Evolutionary conservation across 1,140 invertebrate genomes (phyloP), one percentile per base, ranked within the genome.

Genomic region (Microplitis demolitor): DNA sequence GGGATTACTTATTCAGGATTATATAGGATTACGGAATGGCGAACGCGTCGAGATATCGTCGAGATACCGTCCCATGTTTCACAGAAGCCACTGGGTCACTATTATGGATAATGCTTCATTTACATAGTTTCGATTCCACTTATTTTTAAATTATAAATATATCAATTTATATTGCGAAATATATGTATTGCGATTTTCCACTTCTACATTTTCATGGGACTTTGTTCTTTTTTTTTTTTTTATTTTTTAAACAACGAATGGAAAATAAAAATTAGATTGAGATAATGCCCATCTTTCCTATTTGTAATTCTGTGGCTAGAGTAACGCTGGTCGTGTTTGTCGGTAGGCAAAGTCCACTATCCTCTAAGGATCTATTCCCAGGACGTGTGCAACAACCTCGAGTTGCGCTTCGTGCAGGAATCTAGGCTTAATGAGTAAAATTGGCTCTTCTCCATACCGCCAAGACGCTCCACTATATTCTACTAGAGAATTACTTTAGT

Each of bases 401-500:
- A 77, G 73, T 73, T 76, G 66, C 75, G 72, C 77, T 82, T 78
- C 84, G 82, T 84, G 84, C 83, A 85, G 80, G 82, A 85, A 85
- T 86, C 84, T 87, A 86, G 79, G 73, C 80, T 86, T 87, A 87
- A 87, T 85, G 84, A 87, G 82, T 85, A 85, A 87, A 85, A 84
- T 82, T 83, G 78, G 78, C 78, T 82, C 76, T 56, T 62, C 72
- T 76, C 73, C 68, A 69, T 72, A 73, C 72, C 61, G 45, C 35
- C 64, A 76, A 45, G 39, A 45, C 39, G 39, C 39, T 45, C 39
- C 11, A 45, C 39, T 45, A 45, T 45, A 3, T 45, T 45, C 3
- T 9, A 45, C 11, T 45, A 9, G 6, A 45, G 39, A 45, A 11
- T 6, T 45, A 45, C 6, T 9, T 6, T 9, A 9, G 39, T 45